Evolutionary conservation across 2,888 invertebrate genomes (phyloP), one percentile per base, ranked within the genome.

Genomic region (Resseliella maxima): DNA sequence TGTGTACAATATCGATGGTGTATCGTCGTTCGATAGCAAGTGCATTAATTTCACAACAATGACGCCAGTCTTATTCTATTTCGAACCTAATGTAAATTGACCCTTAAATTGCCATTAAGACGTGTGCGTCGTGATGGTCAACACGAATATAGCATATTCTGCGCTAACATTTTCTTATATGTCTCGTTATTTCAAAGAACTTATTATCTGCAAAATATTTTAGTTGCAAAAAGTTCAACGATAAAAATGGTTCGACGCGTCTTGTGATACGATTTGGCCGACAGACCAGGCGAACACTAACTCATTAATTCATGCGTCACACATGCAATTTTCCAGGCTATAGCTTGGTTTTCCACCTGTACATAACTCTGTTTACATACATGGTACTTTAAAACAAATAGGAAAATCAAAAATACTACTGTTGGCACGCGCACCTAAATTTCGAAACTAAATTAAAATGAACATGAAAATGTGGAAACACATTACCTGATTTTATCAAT

Each of bases 1-100:
- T 24, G 59, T 24, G 59, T 12, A n/a, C 12, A 59, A 59, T 59
- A 59, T 24, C 18, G n/a, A n/a, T 21, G 50, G 12, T 5, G 24
- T 59, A 27, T 24, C 6, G 5, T n/a, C 59, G 59, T 59, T 24
- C 59, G 27, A 59, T 24, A 59, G 59, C 27, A 59, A 59, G 15
- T 59, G 27, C 59, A 59, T 59, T 59, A 59, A 59, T 59, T 59
- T 59, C 24, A 59, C 24, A 59, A 59, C 24, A 24, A 24, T 59
- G 59, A 24, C 59, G 59, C 27, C 59, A 24, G 59, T 59, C 59
- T 59, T 27, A 59, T 24, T 59, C 59, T 24, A 24, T 59, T 59
- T 8, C 10, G 15, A 50, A 50, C 50, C 24, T 24, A 59, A 59
- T 59, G 59, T 59, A 5, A 59, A 59, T 24, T 59, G 59, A 59